Evolutionary conservation across 37 sponge, comb jelly and placozoan genomes (phyloP), one percentile per base, ranked within the genome.

Genomic region (Aphrocallistes beatrix): DNA sequence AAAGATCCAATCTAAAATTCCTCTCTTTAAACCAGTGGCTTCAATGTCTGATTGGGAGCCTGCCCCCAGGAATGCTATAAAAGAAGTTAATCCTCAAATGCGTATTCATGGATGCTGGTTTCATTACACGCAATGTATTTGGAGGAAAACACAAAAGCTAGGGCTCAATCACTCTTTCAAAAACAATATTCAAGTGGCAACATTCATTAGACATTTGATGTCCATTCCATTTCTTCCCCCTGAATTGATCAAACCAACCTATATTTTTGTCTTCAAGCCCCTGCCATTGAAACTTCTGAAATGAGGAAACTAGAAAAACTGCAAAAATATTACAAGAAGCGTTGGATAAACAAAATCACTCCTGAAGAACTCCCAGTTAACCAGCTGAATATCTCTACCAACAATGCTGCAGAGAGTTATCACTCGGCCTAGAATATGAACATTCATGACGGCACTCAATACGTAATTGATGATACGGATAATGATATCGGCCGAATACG

Each of bases 11-110:
- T 19, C 21, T 19, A 60, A 60, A 60, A 60, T 60, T 13, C 21
- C 75, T 60, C 75, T 25, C 1, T 60, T 60, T 60, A 60, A 60
- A 30, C 75, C 75, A 25, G 17, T 60, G 34, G 75, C 75, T 60
- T 60, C 75, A 28, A 60, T 60, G 75, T 60, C 34, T 19, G 75
- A 60, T 60, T 60, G 75, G 75, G 75, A 60, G n/a, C 75, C 34
- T 60, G 34, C 75, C 10, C 6, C 75, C n/a, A 60, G 75, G 75
- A 60, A 60, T 60, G 21, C 75, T 25, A 60, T 60, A 3, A 60
- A 60, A 30, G 75, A 60, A 60, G 34, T 60, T 21, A 25, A 60
- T 60, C 75, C 21, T 13, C 75, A 32, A 60, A 60, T 60, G n/a
- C 10, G 28, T 6, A 60, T 60, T 28, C n/a, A 60, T 60, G 75